Evolutionary conservation across 2,113 vertebrate species (phyloP).

Genomic region (Rhinoptilus africanus): DNA sequence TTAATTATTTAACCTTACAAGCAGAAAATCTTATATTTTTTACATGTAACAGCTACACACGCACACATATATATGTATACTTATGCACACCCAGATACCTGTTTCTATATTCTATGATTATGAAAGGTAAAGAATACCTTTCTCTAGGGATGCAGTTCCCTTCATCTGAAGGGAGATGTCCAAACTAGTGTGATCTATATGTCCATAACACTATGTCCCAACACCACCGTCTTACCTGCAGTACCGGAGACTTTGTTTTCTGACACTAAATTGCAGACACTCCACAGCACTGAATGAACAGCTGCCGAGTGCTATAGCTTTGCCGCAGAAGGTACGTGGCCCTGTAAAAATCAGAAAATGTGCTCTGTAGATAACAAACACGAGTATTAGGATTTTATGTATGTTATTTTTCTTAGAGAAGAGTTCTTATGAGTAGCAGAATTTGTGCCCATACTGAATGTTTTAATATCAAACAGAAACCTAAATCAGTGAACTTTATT

Average conservation of each 20-base stretch:
- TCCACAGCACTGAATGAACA: not conserved
- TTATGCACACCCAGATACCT: not conserved
- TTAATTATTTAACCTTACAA: not conserved
- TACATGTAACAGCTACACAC: not conserved
- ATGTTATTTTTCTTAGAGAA: not conserved
- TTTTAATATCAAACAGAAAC: not conserved
- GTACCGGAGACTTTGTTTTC: not conserved
- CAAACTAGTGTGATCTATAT: not conserved
- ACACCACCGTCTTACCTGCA: not conserved
- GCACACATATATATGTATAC: not conserved
- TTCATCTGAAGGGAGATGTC: not conserved
- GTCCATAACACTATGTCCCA: not conserved
- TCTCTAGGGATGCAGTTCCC: not conserved
- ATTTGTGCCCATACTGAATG: not conserved
- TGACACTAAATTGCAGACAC: not conserved
- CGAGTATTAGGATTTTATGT: not conserved
- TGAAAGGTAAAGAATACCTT: not conserved
- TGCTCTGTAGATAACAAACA: not conserved
- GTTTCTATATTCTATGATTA: not conserved
- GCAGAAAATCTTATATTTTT: not conserved
- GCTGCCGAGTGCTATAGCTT: not conserved
- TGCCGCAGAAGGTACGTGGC: not conserved
- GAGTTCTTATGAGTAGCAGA: not conserved
- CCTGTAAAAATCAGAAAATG: not conserved
- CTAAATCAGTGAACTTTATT: not conserved